Evolutionary conservation across 2,888 invertebrate genomes (phyloP), one percentile per base, ranked within the genome.

Genomic region (Ctena decussata): DNA sequence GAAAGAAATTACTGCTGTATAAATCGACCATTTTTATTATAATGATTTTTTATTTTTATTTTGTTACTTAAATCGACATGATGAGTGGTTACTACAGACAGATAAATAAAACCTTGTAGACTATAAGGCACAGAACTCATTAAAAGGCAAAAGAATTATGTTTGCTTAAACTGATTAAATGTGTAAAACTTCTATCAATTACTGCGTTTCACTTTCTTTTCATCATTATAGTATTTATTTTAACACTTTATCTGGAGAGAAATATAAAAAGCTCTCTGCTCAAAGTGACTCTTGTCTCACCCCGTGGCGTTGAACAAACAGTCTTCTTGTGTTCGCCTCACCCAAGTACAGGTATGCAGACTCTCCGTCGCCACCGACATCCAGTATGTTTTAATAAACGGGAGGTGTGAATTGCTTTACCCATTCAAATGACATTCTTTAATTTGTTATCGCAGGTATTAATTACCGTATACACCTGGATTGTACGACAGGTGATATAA

Each of bases 381-480:
- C 82, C 84, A 80, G 80, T 80, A 79, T 53, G 80, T 80, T 85
- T 86, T 90, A 80, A 78, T 80, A 76, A 69, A 76, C 53, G 77
- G 35, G 81, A 90, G 90, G 91, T 91, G 91, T 91, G 89, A 91
- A 91, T 90, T 90, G 87, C 88, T 87, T 88, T 65, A 70, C 71
- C 72, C 81, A 86, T 85, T 89, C 83, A 89, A 91, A 89, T 81
- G 70, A 73, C 80, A 65, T 32, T 65, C 65, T 65, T 65, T 65
- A 65, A 65, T 65, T 65, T 65, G 65, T 65, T 65, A 65, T 65
- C 18, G 35, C 35, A 77, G 74, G 80, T 77, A 82, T 80, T 73
- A 82, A 82, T 75, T 75, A 86, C 83, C 83, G 83, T 82, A 80
- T 80, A 78, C 79, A 83, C 73, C 65, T 65, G 12, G 30, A 3